Evolutionary conservation across 2,888 invertebrate species (phyloP).

Genomic region (Blastobasis lacticolella): DNA sequence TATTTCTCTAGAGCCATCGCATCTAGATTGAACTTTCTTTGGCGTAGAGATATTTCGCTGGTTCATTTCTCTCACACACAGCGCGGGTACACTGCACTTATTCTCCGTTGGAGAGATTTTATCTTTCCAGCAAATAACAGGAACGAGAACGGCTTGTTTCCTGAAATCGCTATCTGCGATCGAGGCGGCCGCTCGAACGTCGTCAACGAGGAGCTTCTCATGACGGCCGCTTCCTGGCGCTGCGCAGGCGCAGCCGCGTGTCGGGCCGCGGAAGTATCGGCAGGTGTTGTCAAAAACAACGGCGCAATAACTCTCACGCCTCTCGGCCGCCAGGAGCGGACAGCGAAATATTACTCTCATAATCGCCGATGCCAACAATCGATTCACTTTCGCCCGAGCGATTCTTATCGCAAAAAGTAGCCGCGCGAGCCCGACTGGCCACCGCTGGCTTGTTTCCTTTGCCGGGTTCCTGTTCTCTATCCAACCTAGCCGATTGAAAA

Average conservation of each 20-base stretch:
- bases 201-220: too few species aligned
- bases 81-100: too few species aligned
- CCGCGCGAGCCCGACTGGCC: constrained; percentile 20
- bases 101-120: too few species aligned
- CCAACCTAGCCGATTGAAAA: constrained; percentile 17
- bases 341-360: constrained; percentile 28
- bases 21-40: too few species aligned
- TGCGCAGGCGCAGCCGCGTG: background rate
- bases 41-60: too few species aligned
- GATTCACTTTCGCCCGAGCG: constrained; percentile 56
- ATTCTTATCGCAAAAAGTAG: constrained; percentile 53
- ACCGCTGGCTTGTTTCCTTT: constrained; percentile 26
- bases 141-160: too few species aligned
- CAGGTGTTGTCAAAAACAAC: constrained; percentile 3
- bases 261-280: background rate
- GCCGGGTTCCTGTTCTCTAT: constrained; percentile 31
- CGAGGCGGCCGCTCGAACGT: too few species aligned
- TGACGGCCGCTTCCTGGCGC: too few species aligned
- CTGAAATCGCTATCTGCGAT: too few species aligned
- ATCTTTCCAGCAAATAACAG: too few species aligned
- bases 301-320: constrained; percentile 2
- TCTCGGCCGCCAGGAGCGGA: constrained; percentile 2
- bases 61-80: too few species aligned
- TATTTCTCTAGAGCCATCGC: too few species aligned
- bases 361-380: constrained; percentile 41